Base-by-base conservation (phyloP, 92 coral and sea anemone species). In the Pocillopora meandrina region DNA sequence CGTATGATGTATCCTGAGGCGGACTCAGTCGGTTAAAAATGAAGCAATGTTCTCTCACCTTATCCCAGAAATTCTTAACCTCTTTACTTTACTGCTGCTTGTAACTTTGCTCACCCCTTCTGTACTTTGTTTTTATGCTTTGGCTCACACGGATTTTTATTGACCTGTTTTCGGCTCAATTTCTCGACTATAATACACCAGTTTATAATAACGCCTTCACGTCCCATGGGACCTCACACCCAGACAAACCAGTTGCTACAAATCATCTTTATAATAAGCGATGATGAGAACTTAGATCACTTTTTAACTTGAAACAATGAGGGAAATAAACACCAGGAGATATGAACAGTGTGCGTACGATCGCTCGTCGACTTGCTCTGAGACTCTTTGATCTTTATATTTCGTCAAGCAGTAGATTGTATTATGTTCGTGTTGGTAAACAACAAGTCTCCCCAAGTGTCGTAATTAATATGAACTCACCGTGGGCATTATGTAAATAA, bases 151-250 rank as follows among this genome's bases (percentile, higher is more conserved):
- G 65, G 47, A 36, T 79, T 79, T 42, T 52, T 47, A 52, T 79
- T 17, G 21, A 9, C 19, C 61, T 61, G 68, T 76, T 60, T 19
- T 76, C 72, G 64, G 75, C 75, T 79, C 62, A 47, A 79, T 65
- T 79, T 69, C 23, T 63, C 47, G 65, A 13, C 65, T 49, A 81
- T 64, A 6, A 64, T 26, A 20, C 33, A 56, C n/a, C 59, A n/a
- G 68, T 58, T 81, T 12, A 36, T 42, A 70, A n/a, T 60, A 68
- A 70, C 77, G 77, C 85, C 84, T 81, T 74, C 57, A 21, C 57
- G 20, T 83, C 81, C 91, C 88, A n/a, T 12, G 82, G 91, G 91
- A 74, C 33, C 33, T 75, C 91, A 76, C 88, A 76, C 91, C 91
- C 83, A 87, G 87, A 76, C 87, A 52, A 76, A 84, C 79, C 84